Evolutionary conservation across 2,888 invertebrate species (phyloP), one percentile per base, ranked within the genome.

Genomic region (Meandrusa payeni): DNA sequence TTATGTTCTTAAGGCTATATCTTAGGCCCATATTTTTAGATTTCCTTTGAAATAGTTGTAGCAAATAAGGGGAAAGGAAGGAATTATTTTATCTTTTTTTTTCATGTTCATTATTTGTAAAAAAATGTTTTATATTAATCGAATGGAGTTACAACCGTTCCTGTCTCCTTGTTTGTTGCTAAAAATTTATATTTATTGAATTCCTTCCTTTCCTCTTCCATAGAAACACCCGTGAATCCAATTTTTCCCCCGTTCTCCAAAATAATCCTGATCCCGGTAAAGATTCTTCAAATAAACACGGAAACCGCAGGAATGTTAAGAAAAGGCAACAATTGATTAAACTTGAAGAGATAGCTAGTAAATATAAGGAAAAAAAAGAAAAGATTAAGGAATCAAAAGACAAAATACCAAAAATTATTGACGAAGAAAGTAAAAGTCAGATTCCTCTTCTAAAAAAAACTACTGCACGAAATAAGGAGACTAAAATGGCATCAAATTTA

Each of bases 11-110:
- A 27, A 33, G 10, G 10, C 5, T 26, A 41, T 33, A 12, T 12
- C 4, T 3, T 15, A 15, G 4, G 2, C 20, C 13, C 23, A 7
- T 36, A 19, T n/a, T 38, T 43, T 27, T 46, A 40, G 47, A 11
- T 47, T 46, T 43, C 31, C 3, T 36, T 48, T 23, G 17, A 23
- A 26, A 23, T 41, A 36, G 39, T 46, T 37, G 37, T 48, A 76
- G 65, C 81, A 81, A 87, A 86, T 85, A 80, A 87, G 86, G 87
- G 87, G 86, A 85, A 86, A 86, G 86, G 86, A 86, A 83, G 85
- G 70, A 61, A 42, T 33, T 34, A 34, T 9, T 40, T 48, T 48
- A 44, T n/a, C n/a, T 38, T 42, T 11, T 48, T 51, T 28, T 54
- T 51, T 50, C 48, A 53, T 54, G 43, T 47, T 47, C 50, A 46